Base-by-base conservation (phyloP, 2,888 invertebrate genomes). In the Anaspis maculata region DNA sequence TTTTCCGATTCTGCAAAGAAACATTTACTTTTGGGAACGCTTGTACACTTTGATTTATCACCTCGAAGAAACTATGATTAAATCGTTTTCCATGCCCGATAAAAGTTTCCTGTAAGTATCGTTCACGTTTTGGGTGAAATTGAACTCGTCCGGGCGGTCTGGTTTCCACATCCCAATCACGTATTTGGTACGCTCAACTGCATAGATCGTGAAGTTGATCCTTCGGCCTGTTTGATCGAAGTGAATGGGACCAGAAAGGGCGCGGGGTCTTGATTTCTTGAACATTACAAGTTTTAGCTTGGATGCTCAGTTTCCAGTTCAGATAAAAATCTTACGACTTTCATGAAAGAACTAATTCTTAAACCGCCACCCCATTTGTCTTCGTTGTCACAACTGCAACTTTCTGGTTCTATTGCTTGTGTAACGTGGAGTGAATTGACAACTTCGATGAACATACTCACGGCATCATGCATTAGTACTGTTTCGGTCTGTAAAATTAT, bases 211-310 rank as follows among this genome's bases (percentile, higher is more conserved):
- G 57, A 83, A 77, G 57, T 76, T 59, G 2, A 50, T 51, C 49
- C 83, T 61, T 56, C 79, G 71, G 25, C 90, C 90, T 41, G 69
- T 57, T 36, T 77, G 71, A 51, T 83, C 75, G 48, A 87, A 74
- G 39, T 65, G 65, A 37, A 87, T 73, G 21, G 67, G 57, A 13
- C 85, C 83, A 1, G 83, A 81, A 35, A 83, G 65, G 25, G 76
- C 77, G 37, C 14, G 32, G 34, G 37, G 25, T 30, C 48, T 37
- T 34, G 44, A 44, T 41, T 43, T 55, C 56, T 53, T n/a, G n/a
- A n/a, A n/a, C n/a, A n/a, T n/a, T n/a, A n/a, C n/a, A n/a, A n/a
- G n/a, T n/a, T n/a, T n/a, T n/a, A n/a, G n/a, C n/a, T n/a, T n/a
- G n/a, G n/a, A n/a, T n/a, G n/a, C n/a, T n/a, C n/a, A n/a, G n/a